phyloP scores from a whole-genome alignment of 35 echinoderm and acorn worm species.

The Lytechinus pictus region DNA sequence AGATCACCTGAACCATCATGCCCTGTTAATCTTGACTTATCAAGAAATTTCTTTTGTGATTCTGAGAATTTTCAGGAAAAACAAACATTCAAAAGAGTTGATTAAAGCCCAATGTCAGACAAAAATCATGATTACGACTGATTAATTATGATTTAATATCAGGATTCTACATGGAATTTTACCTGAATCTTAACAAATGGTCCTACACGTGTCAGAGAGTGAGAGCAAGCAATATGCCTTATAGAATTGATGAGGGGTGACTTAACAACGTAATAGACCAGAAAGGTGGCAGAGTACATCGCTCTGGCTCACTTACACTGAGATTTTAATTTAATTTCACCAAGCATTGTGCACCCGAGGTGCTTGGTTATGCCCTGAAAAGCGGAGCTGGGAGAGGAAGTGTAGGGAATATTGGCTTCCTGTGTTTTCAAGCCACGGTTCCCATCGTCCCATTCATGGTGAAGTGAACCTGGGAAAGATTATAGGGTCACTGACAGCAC shows the following conservation, averaged over 20 bases:
- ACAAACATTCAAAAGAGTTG: too few relatives aligned
- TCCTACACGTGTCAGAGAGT: neutral
- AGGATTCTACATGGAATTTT: neutral
- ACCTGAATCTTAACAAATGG: neutral
- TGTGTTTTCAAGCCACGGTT: neutral
- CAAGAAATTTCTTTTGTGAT: neutral
- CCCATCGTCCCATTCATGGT: neutral
- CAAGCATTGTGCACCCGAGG: neutral
- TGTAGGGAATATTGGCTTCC: neutral
- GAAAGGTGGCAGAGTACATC: neutral
- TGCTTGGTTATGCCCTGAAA: slow-evolving; percentile 1
- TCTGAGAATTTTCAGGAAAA: too few relatives aligned
- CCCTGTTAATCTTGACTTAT: neutral
- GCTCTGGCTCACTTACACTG: neutral
- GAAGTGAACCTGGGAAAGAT: neutral
- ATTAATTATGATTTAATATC: too few relatives aligned
- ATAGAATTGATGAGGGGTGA: neutral
- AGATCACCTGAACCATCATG: too few relatives aligned
- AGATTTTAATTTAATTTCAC: neutral
- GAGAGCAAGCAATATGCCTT: neutral
- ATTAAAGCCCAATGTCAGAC: too few relatives aligned
- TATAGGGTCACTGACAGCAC: neutral
- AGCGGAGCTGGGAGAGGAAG: neutral
- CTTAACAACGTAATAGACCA: neutral
- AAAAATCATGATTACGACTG: too few relatives aligned